Conservation (phyloP, 2,797 vertebrate genomes). For the Podargus strigoides region DNA sequence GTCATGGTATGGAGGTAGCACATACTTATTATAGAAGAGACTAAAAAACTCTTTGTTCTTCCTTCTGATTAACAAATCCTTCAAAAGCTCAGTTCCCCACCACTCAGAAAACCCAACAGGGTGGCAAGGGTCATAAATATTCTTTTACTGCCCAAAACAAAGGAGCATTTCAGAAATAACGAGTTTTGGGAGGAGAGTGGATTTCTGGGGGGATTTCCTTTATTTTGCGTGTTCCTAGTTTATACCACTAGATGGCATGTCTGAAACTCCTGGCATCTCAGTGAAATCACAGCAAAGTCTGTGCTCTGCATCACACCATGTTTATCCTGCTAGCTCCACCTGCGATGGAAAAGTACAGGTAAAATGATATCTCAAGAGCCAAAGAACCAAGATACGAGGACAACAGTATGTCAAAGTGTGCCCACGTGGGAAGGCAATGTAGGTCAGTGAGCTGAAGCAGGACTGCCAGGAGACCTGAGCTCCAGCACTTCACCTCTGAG, state of each 20-base stretch:
- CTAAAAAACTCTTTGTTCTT: not conserved
- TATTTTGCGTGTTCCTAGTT: not conserved
- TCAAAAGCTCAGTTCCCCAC: not conserved
- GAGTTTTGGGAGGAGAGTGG: not conserved
- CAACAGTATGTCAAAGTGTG: not conserved
- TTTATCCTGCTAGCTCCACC: not conserved
- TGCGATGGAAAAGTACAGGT: conserved; percentile 45
- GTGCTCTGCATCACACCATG: not conserved
- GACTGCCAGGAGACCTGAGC: not conserved
- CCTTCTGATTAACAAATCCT: not conserved
- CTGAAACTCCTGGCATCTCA: not conserved
- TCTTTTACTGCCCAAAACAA: not conserved
- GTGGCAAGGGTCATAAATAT: not conserved
- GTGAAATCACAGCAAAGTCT: not conserved
- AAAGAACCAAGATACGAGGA: not conserved
- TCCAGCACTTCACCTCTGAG: not conserved
- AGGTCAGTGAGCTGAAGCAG: not conserved
- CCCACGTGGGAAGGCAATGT: fast-evolving
- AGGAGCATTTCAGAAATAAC: not conserved
- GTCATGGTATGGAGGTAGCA: not conserved
- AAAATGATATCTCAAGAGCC: not conserved
- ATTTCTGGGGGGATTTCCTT: not conserved
- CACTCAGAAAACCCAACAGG: not conserved
- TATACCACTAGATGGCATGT: conserved; percentile 34
- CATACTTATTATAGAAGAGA: not conserved